Conservation (phyloP, 2,797 vertebrate species). For the Halcyon badia region DNA sequence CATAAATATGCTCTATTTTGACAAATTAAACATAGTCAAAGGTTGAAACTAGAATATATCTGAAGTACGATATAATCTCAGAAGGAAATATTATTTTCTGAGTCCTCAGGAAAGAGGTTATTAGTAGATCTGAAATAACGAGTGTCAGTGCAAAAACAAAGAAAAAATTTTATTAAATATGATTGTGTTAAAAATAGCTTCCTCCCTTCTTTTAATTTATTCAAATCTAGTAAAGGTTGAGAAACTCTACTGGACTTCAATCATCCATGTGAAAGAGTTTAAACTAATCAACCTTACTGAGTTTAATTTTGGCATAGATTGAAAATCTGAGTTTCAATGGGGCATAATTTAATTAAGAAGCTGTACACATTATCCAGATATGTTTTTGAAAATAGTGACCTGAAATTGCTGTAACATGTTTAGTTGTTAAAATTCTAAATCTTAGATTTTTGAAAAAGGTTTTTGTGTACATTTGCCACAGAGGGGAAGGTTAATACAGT, state of each 20-base stretch:
- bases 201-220: background rate
- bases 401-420: background rate
- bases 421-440: background rate
- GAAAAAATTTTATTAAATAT: background rate
- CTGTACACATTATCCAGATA: background rate
- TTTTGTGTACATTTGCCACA: background rate
- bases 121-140: background rate
- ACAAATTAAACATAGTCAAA: constrained; percentile 80
- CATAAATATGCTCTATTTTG: constrained; percentile 69
- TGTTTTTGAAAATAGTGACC: background rate
- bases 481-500: background rate
- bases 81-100: constrained; percentile 32
- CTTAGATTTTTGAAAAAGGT: background rate
- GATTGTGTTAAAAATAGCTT: constrained; percentile 6
- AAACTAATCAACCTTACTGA: background rate
- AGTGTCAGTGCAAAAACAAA: background rate
- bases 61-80: constrained; percentile 66
- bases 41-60: constrained; percentile 74
- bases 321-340: background rate
- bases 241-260: background rate
- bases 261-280: background rate
- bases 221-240: background rate
- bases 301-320: background rate
- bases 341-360: background rate
- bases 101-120: constrained; percentile 11